These are phyloP conservation scores for Meta bourneti DNA, from an alignment of 2,888 invertebrate species.

Conservation along the genomic window DNA sequence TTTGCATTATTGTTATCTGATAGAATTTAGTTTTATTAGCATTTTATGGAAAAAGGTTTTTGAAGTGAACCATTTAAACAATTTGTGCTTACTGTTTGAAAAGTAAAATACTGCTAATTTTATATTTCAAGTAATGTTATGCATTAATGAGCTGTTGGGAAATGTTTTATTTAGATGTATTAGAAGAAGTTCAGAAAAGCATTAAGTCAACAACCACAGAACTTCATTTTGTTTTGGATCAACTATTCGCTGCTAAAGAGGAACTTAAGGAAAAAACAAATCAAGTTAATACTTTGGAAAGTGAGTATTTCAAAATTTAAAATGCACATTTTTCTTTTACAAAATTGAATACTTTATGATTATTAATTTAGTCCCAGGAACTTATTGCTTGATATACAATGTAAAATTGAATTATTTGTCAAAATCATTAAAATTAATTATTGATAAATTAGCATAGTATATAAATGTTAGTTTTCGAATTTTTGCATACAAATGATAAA, in stretches of 20 bases:
- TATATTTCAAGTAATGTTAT: too few species aligned
- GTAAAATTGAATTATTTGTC: too few species aligned
- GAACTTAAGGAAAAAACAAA: conserved; percentile 79
- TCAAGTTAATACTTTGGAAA: conserved; percentile 79
- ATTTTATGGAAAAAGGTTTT: not conserved
- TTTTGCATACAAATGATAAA: too few species aligned
- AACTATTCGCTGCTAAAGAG: conserved; percentile 79
- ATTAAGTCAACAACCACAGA: conserved; percentile 79
- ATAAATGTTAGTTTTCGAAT: too few species aligned
- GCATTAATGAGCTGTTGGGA: too few species aligned
- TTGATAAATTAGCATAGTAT: not conserved
- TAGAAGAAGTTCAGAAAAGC: conserved; percentile 79
- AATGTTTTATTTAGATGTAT: conserved; percentile 78
- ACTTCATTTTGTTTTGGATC: conserved; percentile 79
- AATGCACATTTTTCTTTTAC: not conserved
- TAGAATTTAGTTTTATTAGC: not conserved
- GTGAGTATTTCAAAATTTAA: conserved; percentile 77
- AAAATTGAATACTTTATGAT: not conserved
- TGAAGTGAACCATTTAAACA: not conserved
- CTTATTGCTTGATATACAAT: not conserved
- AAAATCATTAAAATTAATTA: not conserved
- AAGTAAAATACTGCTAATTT: too few species aligned
- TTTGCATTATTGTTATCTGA: not conserved
- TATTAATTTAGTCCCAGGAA: not conserved
- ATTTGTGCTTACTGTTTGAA: too few species aligned